Evolutionary conservation across 2,888 invertebrate genomes (phyloP), one percentile per base, ranked within the genome.

Genomic region (Agonopterix heracliana): DNA sequence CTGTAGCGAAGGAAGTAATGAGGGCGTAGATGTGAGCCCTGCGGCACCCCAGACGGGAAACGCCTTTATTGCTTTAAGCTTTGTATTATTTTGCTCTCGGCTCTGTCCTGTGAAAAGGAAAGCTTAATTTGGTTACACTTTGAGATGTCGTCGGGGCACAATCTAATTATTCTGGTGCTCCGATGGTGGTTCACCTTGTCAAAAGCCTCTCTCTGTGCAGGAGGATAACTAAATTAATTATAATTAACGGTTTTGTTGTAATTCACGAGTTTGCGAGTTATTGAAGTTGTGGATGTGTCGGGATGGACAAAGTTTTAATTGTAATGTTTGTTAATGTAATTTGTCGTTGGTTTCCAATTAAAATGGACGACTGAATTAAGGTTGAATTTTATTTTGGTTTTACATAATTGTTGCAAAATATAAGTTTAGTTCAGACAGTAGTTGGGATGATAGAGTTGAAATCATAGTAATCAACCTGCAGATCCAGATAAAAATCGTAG

Each of bases 101-200:
- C 68, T 72, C 72, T 74, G 70, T 70, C 68, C 66, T 68, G 80
- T 81, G 81, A 81, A 84, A 81, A 83, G 85, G 82, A 83, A 80
- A 79, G 78, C 79, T 82, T 87, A 87, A 87, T 87, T 87, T 74
- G 68, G 83, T 87, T 88, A 85, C 81, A 81, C 85, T 87, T 87
- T 82, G 87, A 88, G 87, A 88, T 81, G 84, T 80, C 85, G 83
- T 73, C 80, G 75, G 77, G 79, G 79, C 81, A 80, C 79, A 85
- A 86, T 85, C 80, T 83, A 84, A 85, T 88, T 88, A 87, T 74
- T 74, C 74, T 66, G 74, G 69, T 73, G 71, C 71, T 71, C 67
- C 10, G 41, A 11, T 69, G 63, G 62, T 66, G 76, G 71, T 75
- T 79, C 75, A 81, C 80, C 74, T 86, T 78, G 78, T 86, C 85